Evolutionary conservation across 2,797 vertebrate species (phyloP).

Genomic region (Clarias platycephalus): DNA sequence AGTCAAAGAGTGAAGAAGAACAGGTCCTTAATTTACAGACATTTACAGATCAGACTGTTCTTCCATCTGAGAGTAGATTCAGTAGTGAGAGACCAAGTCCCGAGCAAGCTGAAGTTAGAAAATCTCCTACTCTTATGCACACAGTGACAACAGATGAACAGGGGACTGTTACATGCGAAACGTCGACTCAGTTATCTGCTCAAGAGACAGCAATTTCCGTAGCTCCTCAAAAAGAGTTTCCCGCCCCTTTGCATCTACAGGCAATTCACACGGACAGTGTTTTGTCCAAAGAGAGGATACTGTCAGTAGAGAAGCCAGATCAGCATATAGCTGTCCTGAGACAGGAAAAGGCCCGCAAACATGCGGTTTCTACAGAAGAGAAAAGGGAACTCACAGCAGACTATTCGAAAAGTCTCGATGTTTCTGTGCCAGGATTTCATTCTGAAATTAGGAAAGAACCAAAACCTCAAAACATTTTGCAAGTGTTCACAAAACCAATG

Average conservation of each 20-base stretch:
- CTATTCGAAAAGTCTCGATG: slow-evolving; percentile 69
- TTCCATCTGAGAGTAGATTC: slow-evolving; percentile 73
- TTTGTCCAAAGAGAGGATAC: slow-evolving; percentile 76
- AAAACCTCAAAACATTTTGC: slow-evolving; percentile 69
- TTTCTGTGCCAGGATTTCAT: slow-evolving; percentile 65
- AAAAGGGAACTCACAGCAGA: slow-evolving; percentile 71
- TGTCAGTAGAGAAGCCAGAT: slow-evolving; percentile 67
- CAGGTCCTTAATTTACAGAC: slow-evolving; percentile 76
- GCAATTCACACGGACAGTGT: slow-evolving; percentile 63
- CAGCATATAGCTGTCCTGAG: slow-evolving; percentile 71
- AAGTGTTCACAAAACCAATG: slow-evolving; percentile 71
- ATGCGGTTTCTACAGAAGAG: slow-evolving; percentile 72
- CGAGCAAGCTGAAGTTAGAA: slow-evolving; percentile 67
- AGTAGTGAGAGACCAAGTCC: slow-evolving; percentile 69
- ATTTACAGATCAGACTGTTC: slow-evolving; percentile 72
- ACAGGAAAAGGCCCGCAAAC: slow-evolving; percentile 72
- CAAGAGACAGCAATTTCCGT: slow-evolving; percentile 57
- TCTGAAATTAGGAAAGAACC: slow-evolving; percentile 68
- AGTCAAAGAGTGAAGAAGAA: slow-evolving; percentile 70
- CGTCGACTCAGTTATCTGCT: slow-evolving; percentile 66
- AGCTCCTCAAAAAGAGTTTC: slow-evolving; percentile 66
- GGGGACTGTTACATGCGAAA: slow-evolving; percentile 68
- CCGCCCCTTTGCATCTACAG: slow-evolving; percentile 72
- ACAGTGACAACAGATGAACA: slow-evolving; percentile 72
- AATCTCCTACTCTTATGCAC: slow-evolving; percentile 75